Base-by-base conservation (phyloP, 64 coral and sea anemone genomes). In the Acropora yongei region DNA sequence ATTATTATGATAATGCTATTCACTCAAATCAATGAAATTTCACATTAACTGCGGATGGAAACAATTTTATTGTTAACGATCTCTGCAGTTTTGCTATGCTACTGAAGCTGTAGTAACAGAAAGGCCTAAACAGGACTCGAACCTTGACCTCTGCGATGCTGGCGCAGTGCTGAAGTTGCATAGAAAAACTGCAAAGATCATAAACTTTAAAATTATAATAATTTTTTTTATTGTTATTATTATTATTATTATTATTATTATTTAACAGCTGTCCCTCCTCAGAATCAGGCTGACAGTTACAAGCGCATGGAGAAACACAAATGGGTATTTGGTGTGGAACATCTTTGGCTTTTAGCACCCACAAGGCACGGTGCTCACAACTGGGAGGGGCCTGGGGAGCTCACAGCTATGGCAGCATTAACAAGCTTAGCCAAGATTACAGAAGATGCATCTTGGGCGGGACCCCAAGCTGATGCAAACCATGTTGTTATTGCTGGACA, bases 351-450 rank as follows among this genome's bases (percentile, higher is more conserved):
- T 12, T 71, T 99, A 47, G 97, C 97, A 73, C 97, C 97, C 1
- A 94, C 97, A 11, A 90, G 97, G 57, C 97, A 99, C 92, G 97
- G 97, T 20, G 97, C 94, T 66, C 97, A 99, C 78, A 99, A 99
- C 79, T 99, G 97, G 97, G 97, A 99, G 57, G 97, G 97, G 8
- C 97, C 97, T 69, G 97, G 97, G 78, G 94, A 93, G 53, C 89
- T 99, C 7, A 99, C 97, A 20, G 91, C 97, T 16, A 92, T 99
- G 94, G 89, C 45, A 46, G 94, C 97, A 44, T 79, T 99, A 1
- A 47, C 49, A 49, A 91, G 77, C 72, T 83, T 99, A 51, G 94
- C 94, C 73, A 77, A 92, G 57, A 72, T 94, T 14, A 99, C 94
- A 66, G 72, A 93, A 69, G 89, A 91, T 40, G 68, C 88, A 42